Conservation (phyloP, 2,888 invertebrate genomes). For the Azorinus chamasolen region DNA sequence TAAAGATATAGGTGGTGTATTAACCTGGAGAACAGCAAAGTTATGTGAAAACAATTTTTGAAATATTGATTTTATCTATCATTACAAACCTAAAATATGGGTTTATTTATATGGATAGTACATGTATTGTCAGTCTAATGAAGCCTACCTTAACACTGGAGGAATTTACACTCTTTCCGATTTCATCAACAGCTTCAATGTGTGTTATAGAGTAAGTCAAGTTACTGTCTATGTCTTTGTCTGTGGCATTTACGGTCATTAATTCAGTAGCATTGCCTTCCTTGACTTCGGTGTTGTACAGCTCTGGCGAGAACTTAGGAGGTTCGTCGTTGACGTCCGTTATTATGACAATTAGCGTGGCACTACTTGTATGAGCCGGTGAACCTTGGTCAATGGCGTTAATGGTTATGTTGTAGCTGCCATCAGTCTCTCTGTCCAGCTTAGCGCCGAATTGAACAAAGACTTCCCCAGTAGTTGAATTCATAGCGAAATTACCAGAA, state of each 20-base stretch:
- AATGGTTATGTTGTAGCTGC: slow-evolving; percentile 65
- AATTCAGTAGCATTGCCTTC: slow-evolving; percentile 23
- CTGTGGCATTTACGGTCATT: slow-evolving; percentile 24
- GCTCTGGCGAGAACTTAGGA: slow-evolving; percentile 52
- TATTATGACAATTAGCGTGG: slow-evolving; percentile 70
- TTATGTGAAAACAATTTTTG: too few species aligned
- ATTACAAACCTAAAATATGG: too few species aligned
- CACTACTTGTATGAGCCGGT: slow-evolving; percentile 65
- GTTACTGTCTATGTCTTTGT: slow-evolving; percentile 26
- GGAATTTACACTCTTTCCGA: slow-evolving; percentile 19
- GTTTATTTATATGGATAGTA: too few species aligned
- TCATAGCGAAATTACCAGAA: slow-evolving; percentile 45
- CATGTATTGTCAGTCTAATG: too few species aligned
- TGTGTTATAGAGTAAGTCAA: slow-evolving; percentile 23
- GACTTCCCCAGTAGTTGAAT: slow-evolving; percentile 39
- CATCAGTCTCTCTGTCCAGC: slow-evolving; percentile 46
- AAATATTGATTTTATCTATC: too few species aligned
- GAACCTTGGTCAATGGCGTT: slow-evolving; percentile 73
- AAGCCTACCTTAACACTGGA: slow-evolving; percentile 27
- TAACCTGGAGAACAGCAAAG: too few species aligned
- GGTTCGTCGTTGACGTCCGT: slow-evolving; percentile 78
- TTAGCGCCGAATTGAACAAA: slow-evolving; percentile 31
- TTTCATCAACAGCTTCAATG: slow-evolving; percentile 30
- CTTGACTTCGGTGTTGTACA: neutral
- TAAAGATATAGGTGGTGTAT: too few species aligned